phyloP scores from a whole-genome alignment of 2,797 vertebrate species.

The Gadopsis marmoratus region DNA sequence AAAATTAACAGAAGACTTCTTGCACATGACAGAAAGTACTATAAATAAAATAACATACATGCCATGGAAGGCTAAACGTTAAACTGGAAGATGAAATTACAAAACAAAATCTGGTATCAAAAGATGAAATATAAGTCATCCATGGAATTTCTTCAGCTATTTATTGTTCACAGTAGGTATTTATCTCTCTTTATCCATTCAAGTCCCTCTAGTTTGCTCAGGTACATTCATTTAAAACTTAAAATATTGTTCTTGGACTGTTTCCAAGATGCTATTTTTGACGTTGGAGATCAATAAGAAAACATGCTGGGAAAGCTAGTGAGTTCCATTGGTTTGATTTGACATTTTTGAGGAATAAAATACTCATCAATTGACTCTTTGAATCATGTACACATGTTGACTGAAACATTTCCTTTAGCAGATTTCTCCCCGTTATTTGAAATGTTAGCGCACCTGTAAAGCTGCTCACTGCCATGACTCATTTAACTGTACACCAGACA shows the following conservation, averaged over 20 bases:
- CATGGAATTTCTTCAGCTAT: no score
- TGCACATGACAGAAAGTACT: neutral
- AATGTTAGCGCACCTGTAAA: slow-evolving; percentile 9
- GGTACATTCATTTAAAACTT: neutral
- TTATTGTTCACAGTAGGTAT: neutral
- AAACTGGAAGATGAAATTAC: neutral
- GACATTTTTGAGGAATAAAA: neutral
- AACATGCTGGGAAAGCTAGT: neutral
- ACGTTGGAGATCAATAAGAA: neutral
- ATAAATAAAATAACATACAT: neutral
- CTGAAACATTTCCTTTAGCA: neutral
- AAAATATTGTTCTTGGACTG: neutral
- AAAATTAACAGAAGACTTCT: neutral
- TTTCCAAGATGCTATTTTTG: neutral
- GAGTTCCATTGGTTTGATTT: neutral
- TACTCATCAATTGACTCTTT: neutral
- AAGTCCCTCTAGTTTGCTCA: neutral
- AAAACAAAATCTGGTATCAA: neutral
- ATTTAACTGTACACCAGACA: slow-evolving; percentile 4
- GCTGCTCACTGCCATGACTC: slow-evolving; percentile 2
- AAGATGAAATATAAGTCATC: neutral
- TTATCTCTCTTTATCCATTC: neutral
- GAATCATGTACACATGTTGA: neutral
- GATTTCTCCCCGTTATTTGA: neutral
- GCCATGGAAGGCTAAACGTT: neutral